Conservation (phyloP, 92 coral and sea anemone species). For the Actinostola sp. region DNA sequence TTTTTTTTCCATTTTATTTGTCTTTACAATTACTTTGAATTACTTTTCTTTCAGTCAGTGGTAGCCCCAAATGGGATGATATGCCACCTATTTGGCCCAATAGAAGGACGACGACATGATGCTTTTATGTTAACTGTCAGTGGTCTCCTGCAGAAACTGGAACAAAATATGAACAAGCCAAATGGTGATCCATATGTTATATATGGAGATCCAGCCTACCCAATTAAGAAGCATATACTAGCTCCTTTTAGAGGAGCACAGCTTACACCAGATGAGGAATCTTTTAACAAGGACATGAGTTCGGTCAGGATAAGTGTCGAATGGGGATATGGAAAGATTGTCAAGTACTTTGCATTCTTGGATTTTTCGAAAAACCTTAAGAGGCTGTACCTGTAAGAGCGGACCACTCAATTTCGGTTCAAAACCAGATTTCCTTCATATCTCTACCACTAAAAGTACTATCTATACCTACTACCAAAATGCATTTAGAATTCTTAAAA, state of each 20-base stretch:
- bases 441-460: too few relatives aligned
- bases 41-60: conserved; percentile 41
- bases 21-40: too few relatives aligned
- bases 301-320: conserved; percentile 44
- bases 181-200: too few relatives aligned
- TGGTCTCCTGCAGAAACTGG: conserved; percentile 31
- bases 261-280: conserved; percentile 38
- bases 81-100: conserved; percentile 50
- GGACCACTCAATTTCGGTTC: too few relatives aligned
- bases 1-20: too few relatives aligned
- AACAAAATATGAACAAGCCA: conserved; percentile 19
- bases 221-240: conserved; percentile 21
- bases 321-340: too few relatives aligned
- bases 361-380: not conserved
- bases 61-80: conserved; percentile 49
- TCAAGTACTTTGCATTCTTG: not conserved
- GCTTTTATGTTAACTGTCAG: conserved; percentile 58
- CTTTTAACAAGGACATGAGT: conserved; percentile 59
- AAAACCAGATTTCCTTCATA: too few relatives aligned
- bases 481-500: too few relatives aligned
- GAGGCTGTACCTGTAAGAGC: too few relatives aligned
- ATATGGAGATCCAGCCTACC: conserved; percentile 56
- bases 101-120: conserved; percentile 58
- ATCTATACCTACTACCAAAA: too few relatives aligned
- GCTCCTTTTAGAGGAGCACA: conserved; percentile 53